phyloP scores from a whole-genome alignment of 2,797 vertebrate species.

The Leptatherina wallacei region DNA sequence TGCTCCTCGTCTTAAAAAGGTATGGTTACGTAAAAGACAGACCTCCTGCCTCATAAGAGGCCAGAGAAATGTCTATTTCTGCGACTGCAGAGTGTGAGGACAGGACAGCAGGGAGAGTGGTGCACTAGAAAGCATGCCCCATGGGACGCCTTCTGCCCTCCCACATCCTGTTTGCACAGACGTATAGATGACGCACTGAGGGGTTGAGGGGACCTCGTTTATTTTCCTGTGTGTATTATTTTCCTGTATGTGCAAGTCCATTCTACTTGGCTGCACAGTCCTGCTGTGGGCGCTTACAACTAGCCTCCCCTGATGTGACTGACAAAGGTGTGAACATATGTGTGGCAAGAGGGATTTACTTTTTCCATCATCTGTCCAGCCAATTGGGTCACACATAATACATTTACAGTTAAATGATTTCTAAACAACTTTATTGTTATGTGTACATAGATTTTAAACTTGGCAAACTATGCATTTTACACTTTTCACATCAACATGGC shows the following conservation, averaged over 20 bases:
- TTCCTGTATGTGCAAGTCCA: conserved; percentile 39
- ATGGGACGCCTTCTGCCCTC: conserved; percentile 68
- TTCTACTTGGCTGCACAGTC: conserved; percentile 25
- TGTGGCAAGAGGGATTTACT: conserved; percentile 5
- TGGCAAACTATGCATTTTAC: background rate
- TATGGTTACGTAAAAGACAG: conserved; percentile 67
- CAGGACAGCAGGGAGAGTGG: conserved; percentile 70
- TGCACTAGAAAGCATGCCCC: conserved; percentile 70
- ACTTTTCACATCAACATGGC: background rate
- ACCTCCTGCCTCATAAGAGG: conserved; percentile 56
- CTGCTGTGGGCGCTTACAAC: conserved; percentile 36
- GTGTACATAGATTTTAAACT: background rate
- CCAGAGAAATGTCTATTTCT: conserved; percentile 74
- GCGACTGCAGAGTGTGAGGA: conserved; percentile 71
- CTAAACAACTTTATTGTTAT: background rate
- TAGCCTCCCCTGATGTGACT: conserved; percentile 30
- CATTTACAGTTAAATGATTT: background rate
- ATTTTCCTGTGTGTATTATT: conserved; percentile 26
- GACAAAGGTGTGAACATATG: conserved; percentile 51
- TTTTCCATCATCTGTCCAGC: conserved; percentile 19
- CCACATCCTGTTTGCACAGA: conserved; percentile 82
- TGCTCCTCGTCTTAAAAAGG: conserved; percentile 58
- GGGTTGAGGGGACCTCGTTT: conserved; percentile 59
- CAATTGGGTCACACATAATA: background rate
- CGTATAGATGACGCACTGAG: conserved; percentile 78